phyloP scores from a whole-genome alignment of 2,797 vertebrate genomes.

The Capromys pilorides region DNA sequence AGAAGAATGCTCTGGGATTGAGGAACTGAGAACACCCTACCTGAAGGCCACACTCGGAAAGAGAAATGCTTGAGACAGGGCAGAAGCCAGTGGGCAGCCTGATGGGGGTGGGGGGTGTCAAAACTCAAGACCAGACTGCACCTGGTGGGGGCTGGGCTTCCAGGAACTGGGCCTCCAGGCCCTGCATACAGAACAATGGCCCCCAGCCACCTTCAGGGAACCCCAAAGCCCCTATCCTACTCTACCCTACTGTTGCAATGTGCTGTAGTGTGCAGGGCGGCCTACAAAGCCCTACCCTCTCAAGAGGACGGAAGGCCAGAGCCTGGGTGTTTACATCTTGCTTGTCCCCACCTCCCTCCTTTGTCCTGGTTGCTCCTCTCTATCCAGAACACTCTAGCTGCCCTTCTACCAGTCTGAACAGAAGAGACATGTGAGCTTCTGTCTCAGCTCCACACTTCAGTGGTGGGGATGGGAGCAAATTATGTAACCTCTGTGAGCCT shows the following conservation, averaged over 20 bases:
- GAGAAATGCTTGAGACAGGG: not conserved
- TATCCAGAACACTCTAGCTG: not conserved
- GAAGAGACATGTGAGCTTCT: slow-evolving; percentile 28
- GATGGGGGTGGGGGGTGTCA: not conserved
- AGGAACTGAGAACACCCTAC: not conserved
- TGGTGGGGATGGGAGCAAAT: slow-evolving; percentile 2
- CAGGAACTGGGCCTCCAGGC: slow-evolving; percentile 51
- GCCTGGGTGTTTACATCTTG: not conserved
- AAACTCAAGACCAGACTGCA: not conserved
- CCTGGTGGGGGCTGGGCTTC: slow-evolving; percentile 35
- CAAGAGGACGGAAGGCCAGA: not conserved
- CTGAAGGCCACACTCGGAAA: not conserved
- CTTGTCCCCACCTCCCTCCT: not conserved
- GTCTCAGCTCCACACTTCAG: not conserved
- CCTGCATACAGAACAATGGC: not conserved
- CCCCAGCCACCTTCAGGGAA: slow-evolving; percentile 77
- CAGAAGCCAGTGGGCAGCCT: not conserved
- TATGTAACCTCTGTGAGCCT: slow-evolving; percentile 4
- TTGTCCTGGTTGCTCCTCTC: not conserved
- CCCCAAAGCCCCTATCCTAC: slow-evolving; percentile 31
- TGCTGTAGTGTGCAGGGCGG: not conserved
- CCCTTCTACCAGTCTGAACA: not conserved
- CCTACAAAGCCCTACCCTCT: slow-evolving; percentile 51
- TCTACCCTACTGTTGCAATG: slow-evolving; percentile 58
- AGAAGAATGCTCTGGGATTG: not conserved